Conservation (phyloP, 1,140 invertebrate genomes). For the Callitettix versicolor region DNA sequence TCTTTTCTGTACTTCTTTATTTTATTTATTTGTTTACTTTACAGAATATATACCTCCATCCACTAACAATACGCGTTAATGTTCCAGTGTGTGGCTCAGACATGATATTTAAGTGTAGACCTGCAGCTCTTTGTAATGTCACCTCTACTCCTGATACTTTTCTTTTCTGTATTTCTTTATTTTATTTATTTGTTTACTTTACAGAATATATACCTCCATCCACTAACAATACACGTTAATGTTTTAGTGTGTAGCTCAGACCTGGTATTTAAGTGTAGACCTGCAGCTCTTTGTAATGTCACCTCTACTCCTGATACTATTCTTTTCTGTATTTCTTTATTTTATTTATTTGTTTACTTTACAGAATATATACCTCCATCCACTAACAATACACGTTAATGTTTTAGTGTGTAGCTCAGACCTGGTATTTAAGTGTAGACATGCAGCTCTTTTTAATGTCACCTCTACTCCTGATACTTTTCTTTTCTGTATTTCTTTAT, state of each 20-base stretch:
- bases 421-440: constrained; percentile 2
- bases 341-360: background rate
- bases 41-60: background rate
- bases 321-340: too few species aligned
- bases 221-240: background rate
- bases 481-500: too few species aligned
- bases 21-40: background rate
- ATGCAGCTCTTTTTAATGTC: constrained; percentile 4
- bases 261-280: constrained; percentile 2
- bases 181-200: background rate
- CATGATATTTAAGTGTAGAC: constrained; percentile 1
- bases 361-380: background rate
- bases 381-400: background rate
- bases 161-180: too few species aligned
- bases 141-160: constrained; percentile 1
- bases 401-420: constrained; percentile 1
- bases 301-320: constrained; percentile 1
- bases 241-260: constrained; percentile 1
- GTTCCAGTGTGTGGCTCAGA: constrained; percentile 1
- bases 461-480: constrained; percentile 1
- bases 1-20: too few species aligned
- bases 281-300: constrained; percentile 1
- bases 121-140: constrained; percentile 1
- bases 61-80: background rate
- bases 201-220: background rate